These are phyloP conservation scores for Apogon talboti DNA, from an alignment of 2,797 vertebrate species.

Conservation along the genomic window DNA sequence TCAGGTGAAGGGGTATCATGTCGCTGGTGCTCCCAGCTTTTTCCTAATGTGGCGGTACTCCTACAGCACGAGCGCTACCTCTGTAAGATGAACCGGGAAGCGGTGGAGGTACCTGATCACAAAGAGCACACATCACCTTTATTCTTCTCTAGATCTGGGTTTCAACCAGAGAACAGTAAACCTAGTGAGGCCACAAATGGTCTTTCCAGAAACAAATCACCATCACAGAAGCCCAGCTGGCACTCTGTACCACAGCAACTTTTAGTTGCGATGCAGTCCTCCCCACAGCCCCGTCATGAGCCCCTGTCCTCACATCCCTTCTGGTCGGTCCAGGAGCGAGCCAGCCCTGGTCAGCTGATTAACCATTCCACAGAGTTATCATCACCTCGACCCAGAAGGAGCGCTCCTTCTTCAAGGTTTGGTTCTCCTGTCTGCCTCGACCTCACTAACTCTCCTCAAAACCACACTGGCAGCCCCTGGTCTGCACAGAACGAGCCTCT, in stretches of 20 bases:
- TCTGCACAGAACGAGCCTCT: conserved; percentile 82
- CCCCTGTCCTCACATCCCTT: conserved; percentile 49
- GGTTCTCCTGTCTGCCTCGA: conserved; percentile 72
- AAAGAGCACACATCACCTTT: conserved; percentile 63
- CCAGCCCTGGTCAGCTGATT: conserved; percentile 63
- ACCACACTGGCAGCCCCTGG: conserved; percentile 50
- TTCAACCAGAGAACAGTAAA: conserved; percentile 62
- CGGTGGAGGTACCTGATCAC: conserved; percentile 52
- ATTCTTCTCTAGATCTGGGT: conserved; percentile 62
- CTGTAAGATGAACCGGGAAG: conserved; percentile 76
- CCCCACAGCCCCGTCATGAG: conserved; percentile 61
- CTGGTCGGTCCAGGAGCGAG: conserved; percentile 73
- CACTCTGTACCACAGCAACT: conserved; percentile 79
- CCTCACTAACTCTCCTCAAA: conserved; percentile 61
- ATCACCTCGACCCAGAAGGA: conserved; percentile 70
- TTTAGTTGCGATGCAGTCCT: conserved; percentile 75
- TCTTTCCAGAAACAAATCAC: conserved; percentile 69
- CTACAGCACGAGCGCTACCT: conserved; percentile 83
- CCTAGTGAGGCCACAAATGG: conserved; percentile 61
- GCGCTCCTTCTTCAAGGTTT: conserved; percentile 68
- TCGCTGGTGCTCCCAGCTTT: conserved; percentile 81
- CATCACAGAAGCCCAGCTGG: conserved; percentile 75
- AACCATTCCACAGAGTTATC: conserved; percentile 59
- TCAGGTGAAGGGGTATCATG: conserved; percentile 69
- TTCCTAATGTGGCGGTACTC: conserved; percentile 77